Base-by-base conservation (phyloP, 1,140 invertebrate genomes). In the Cotesia glomerata region DNA sequence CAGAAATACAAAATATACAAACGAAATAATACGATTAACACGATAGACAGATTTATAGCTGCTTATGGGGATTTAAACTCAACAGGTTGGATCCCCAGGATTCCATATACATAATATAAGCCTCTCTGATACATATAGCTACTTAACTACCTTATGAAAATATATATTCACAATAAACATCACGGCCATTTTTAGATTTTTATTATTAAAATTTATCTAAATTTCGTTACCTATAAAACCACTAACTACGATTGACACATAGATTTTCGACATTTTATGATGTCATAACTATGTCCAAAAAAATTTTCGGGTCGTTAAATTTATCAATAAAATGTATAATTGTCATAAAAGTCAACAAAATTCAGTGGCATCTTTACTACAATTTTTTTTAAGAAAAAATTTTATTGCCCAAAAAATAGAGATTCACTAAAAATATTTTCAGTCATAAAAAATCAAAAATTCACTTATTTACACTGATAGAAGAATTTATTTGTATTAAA, bases 41-140 rank as follows among this genome's bases (percentile, higher is more conserved):
- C 75, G 74, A 80, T 81, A 78, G 78, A 78, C 75, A 80, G 80
- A 84, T 84, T 85, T 83, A 84, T 82, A 73, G 72, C 78, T 79
- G 76, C 83, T 85, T 84, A 82, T 77, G 75, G 65, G 77, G 80
- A 84, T 84, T 84, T 81, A 81, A 82, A 85, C 82, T 85, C 83
- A 85, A 85, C 83, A 85, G 81, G 82, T 85, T 79, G 67, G 65
- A 73, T 56, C 32, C 52, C 61, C 61, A 9, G 39, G 39, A 45
- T 45, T 45, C 39, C 39, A 45, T 45, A 45, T 9, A 11, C 39
- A 7, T 45, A 26, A 26, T 26, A 66, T 74, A 69, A 66, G 65
- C 45, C 39, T 54, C 73, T 35, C 61, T 52, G 49, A 4, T 45
- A 75, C 61, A 62, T 49, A 45, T 59, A 16, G 56, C 16, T 18